A percentile compares a stretch with the other conserved stretches of the same genome.
Evolutionary conservation across 2,113 vertebrate species (phyloP).

Genomic region (Eleginops maclovinus): DNA sequence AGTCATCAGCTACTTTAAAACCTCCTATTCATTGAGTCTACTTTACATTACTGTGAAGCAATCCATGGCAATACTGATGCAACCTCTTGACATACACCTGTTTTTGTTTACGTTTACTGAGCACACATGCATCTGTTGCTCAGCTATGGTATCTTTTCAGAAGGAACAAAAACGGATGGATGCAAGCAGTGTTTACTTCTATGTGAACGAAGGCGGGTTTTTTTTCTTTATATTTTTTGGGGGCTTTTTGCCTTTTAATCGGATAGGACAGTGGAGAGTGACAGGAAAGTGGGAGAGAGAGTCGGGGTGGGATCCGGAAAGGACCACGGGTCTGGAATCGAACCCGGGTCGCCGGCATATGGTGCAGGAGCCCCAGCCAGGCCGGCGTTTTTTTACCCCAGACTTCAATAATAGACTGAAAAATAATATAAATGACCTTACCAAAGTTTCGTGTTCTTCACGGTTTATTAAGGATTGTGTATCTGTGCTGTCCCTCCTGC

Average conservation of each 20-base stretch:
- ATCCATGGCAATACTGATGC: conserved; percentile 16
- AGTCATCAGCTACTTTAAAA: conserved; percentile 1
- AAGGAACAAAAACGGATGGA: neutral
- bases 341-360: too few relatives aligned
- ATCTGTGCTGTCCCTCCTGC: conserved; percentile 35
- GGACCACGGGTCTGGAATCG: too few relatives aligned
- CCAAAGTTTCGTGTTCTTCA: conserved; percentile 69
- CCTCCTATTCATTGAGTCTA: neutral
- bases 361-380: too few relatives aligned
- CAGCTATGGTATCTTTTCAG: conserved; percentile 3
- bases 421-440: conserved; percentile 59
- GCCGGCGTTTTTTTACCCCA: neutral
- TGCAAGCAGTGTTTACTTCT: neutral
- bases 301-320: too few relatives aligned
- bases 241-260: too few relatives aligned
- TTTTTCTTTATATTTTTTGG: too few relatives aligned
- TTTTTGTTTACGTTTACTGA: conserved; percentile 38
- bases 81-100: conserved; percentile 2
- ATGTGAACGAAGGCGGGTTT: neutral
- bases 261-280: too few relatives aligned
- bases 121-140: neutral
- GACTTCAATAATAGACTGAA: neutral
- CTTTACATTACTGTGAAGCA: conserved; percentile 31
- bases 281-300: too few relatives aligned
- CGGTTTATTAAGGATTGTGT: conserved; percentile 22